Conservation (phyloP, 2,888 invertebrate genomes). For the Tinea semifulvella region DNA sequence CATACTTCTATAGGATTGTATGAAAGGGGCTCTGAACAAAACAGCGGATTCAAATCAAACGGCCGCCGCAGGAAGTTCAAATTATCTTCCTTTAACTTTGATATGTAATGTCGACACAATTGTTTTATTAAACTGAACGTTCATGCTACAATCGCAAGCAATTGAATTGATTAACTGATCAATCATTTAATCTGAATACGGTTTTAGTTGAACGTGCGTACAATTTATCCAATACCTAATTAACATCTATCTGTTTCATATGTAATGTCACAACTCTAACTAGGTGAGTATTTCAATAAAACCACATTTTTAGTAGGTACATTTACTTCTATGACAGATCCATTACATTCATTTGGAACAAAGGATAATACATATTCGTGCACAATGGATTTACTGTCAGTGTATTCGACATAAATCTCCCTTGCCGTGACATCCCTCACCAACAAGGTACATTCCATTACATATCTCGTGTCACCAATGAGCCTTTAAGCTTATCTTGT, state of each 20-base stretch:
- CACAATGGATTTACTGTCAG: constrained; percentile 45
- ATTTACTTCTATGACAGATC: constrained; percentile 14
- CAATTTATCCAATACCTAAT: too few species aligned
- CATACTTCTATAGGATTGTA: constrained; percentile 31
- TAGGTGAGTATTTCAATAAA: too few species aligned
- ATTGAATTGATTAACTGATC: constrained; percentile 40
- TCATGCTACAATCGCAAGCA: constrained; percentile 48
- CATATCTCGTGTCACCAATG: constrained; percentile 42
- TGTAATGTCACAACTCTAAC: too few species aligned
- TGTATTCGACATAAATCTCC: constrained; percentile 57
- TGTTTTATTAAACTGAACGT: constrained; percentile 61
- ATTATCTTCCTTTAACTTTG: constrained; percentile 62
- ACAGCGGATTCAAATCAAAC: constrained; percentile 40
- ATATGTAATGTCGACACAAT: constrained; percentile 60
- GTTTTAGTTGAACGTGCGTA: too few species aligned
- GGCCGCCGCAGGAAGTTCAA: constrained; percentile 58
- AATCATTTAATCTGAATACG: constrained; percentile 2
- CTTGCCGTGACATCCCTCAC: constrained; percentile 43
- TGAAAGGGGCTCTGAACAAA: constrained; percentile 47
- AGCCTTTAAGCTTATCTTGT: constrained; percentile 45
- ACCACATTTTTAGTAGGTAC: too few species aligned
- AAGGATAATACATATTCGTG: constrained; percentile 56
- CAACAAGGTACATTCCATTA: constrained; percentile 27
- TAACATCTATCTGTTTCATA: too few species aligned
- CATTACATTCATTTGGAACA: constrained; percentile 28